Percentiles rank a stretch among this genome's conserved stretches.
These are phyloP conservation scores for Rhagologus leucostigma DNA, from an alignment of 2,113 vertebrate species.

Conservation along the genomic window DNA sequence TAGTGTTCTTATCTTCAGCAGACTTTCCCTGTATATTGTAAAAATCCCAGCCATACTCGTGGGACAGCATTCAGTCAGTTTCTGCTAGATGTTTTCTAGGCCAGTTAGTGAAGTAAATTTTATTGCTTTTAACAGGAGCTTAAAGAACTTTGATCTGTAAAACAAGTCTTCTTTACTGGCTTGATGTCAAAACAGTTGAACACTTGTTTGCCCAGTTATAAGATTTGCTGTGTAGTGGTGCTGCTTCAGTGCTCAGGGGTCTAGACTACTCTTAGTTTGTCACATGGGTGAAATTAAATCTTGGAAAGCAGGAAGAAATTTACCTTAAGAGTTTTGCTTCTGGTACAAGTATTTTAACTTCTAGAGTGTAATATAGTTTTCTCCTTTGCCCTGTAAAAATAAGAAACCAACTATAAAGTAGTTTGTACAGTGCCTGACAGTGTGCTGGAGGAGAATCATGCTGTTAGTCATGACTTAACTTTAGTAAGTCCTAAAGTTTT, in stretches of 20 bases:
- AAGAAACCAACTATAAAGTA: background rate
- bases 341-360: background rate
- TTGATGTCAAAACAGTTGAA: background rate
- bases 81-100: background rate
- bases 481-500: background rate
- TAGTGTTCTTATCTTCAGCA: background rate
- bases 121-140: background rate
- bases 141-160: background rate
- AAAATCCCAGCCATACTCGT: background rate
- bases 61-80: background rate
- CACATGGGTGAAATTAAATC: background rate
- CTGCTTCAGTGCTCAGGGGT: background rate
- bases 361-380: background rate
- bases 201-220: rapidly evolving
- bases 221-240: background rate
- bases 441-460: background rate
- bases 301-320: background rate
- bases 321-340: background rate
- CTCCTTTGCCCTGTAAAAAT: background rate
- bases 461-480: background rate
- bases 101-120: background rate
- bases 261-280: background rate
- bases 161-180: background rate
- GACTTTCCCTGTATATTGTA: background rate
- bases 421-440: background rate